Conservation (phyloP, 2,113 vertebrate species). For the Etheostoma cragini region DNA sequence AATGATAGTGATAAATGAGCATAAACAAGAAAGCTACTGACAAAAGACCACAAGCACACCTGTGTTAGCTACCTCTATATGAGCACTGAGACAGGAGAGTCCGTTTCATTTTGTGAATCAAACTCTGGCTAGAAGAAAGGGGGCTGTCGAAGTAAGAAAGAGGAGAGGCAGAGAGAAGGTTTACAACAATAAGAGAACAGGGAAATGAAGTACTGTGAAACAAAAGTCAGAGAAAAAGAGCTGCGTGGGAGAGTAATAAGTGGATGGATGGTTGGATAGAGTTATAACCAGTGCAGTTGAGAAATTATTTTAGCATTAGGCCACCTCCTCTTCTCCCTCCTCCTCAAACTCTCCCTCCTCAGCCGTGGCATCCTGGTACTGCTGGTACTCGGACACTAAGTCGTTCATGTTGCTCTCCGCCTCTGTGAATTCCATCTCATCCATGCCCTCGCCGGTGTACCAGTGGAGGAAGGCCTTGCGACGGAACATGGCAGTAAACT, state of each 20-base stretch:
- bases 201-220: background rate
- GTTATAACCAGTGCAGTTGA: constrained; percentile 27
- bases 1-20: constrained; percentile 39
- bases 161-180: background rate
- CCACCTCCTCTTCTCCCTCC: constrained; percentile 72
- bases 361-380: constrained; percentile 93
- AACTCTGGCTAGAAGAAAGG: constrained; percentile 22
- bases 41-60: constrained; percentile 55
- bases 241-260: constrained; percentile 24
- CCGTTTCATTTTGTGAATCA: constrained; percentile 26
- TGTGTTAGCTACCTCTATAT: constrained; percentile 51
- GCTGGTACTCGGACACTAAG: constrained; percentile 92
- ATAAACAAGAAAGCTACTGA: constrained; percentile 41
- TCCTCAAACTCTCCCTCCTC: constrained; percentile 75
- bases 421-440: constrained; percentile 91
- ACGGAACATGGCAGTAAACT: constrained; percentile 92
- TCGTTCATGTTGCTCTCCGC: constrained; percentile 90
- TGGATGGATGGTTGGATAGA: constrained; percentile 47
- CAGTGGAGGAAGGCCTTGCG: constrained; percentile 91
- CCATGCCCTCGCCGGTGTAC: constrained; percentile 92
- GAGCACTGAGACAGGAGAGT: constrained; percentile 20
- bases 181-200: background rate
- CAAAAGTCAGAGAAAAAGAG: constrained; percentile 8
- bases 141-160: background rate
- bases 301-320: constrained; percentile 49